phyloP scores from a whole-genome alignment of 2,888 invertebrate genomes.

The Drosophila mimica region DNA sequence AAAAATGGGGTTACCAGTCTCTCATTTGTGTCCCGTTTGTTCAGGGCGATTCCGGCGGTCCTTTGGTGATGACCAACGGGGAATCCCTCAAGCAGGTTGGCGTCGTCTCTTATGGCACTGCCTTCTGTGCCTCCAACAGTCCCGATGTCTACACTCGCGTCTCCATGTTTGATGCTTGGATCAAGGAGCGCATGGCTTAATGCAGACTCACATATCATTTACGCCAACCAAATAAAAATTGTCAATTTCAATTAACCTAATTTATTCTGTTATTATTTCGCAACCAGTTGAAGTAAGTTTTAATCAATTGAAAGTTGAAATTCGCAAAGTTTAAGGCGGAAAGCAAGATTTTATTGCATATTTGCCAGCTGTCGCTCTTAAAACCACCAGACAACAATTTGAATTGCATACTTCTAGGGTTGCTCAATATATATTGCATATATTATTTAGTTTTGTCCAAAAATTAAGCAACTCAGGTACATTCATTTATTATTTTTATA shows the following conservation, averaged over 20 bases:
- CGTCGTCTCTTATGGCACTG: slow-evolving; percentile 84
- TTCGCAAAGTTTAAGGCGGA: background rate
- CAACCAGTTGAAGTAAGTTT: slow-evolving; percentile 7
- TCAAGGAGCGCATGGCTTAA: slow-evolving; percentile 75
- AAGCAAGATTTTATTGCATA: slow-evolving; percentile 7
- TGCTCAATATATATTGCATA: background rate
- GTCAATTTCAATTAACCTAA: background rate
- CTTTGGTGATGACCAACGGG: slow-evolving; percentile 80
- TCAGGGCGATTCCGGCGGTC: slow-evolving; percentile 85
- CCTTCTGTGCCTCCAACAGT: slow-evolving; percentile 82
- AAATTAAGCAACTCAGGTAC: background rate
- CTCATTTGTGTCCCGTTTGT: background rate
- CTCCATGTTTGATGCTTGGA: slow-evolving; percentile 83
- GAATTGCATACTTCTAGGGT: background rate
- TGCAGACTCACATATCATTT: too few species aligned
- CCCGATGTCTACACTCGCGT: slow-evolving; percentile 85
- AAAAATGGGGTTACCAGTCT: background rate
- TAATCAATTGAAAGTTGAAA: background rate
- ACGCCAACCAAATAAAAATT: too few species aligned
- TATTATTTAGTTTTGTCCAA: background rate
- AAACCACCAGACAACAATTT: background rate
- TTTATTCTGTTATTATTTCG: background rate
- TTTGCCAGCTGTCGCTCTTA: background rate
- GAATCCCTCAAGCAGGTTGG: slow-evolving; percentile 82
- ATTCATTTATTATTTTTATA: too few species aligned